Conservation (phyloP, 2,113 vertebrate genomes). For the Monarcha castaneiventris region DNA sequence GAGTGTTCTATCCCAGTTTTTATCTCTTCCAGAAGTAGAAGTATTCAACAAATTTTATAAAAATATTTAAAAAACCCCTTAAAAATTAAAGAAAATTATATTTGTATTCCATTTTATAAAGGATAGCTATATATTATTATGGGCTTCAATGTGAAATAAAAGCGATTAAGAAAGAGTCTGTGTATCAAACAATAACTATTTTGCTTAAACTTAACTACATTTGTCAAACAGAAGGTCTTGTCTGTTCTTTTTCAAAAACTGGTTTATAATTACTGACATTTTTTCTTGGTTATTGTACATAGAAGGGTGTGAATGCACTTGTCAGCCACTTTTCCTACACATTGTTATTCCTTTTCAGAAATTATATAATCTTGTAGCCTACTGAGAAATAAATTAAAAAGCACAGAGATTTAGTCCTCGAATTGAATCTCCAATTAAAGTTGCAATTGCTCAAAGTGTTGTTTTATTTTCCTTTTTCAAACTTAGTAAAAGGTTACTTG, state of each 20-base stretch:
- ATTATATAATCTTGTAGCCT: not conserved
- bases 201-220: not conserved
- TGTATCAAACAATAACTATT: not conserved
- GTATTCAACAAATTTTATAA: not conserved
- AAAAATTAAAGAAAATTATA: not conserved
- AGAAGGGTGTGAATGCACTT: not conserved
- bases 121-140: not conserved
- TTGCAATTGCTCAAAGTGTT: not conserved
- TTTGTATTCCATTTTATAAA: not conserved
- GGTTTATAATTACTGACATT: not conserved
- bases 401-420: not conserved
- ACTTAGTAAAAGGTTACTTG: not conserved
- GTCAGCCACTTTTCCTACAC: not conserved
- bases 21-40: not conserved
- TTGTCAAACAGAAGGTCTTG: not conserved
- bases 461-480: not conserved
- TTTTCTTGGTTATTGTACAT: not conserved
- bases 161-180: not conserved
- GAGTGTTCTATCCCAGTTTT: not conserved
- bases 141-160: not conserved
- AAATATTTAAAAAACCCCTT: too few relatives aligned
- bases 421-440: not conserved
- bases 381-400: slow-evolving; percentile 46
- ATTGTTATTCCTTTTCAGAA: not conserved
- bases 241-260: not conserved